These are phyloP conservation scores for Drosophila cognata DNA, from an alignment of 2,888 invertebrate genomes.

Conservation along the genomic window DNA sequence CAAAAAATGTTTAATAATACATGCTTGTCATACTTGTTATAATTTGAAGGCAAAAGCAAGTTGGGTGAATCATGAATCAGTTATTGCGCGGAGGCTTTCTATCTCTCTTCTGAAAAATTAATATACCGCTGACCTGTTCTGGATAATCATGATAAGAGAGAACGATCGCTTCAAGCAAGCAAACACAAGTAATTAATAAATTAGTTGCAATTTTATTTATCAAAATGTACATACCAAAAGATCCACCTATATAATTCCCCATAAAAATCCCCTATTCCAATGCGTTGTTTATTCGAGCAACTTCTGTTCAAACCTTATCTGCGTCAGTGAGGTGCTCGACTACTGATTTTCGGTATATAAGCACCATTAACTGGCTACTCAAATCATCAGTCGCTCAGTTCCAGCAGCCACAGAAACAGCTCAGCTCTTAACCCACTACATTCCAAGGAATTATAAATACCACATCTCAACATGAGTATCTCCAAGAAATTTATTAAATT, in stretches of 20 bases:
- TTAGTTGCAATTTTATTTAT: background rate
- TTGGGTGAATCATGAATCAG: constrained; percentile 21
- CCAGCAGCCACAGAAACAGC: constrained; percentile 10
- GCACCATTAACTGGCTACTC: background rate
- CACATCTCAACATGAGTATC: constrained; percentile 58
- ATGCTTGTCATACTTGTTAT: constrained; percentile 7
- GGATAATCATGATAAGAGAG: constrained; percentile 10
- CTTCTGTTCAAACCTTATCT: constrained; percentile 26
- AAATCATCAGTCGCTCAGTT: constrained; percentile 37
- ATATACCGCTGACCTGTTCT: constrained; percentile 23
- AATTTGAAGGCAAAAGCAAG: no score
- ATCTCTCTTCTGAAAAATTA: constrained; percentile 6
- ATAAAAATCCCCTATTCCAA: constrained; percentile 26
- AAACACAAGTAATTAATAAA: background rate
- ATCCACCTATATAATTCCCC: constrained; percentile 3
- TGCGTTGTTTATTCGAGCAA: background rate
- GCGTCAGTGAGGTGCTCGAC: background rate
- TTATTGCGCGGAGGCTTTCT: constrained; percentile 12
- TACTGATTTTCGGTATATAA: constrained; percentile 23
- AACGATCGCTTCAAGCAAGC: constrained; percentile 3
- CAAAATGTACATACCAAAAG: background rate
- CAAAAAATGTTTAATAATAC: constrained; percentile 5
- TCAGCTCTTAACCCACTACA: background rate
- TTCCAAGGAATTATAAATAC: constrained; percentile 9
- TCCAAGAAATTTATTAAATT: constrained; percentile 18